Conservation (phyloP, 2,888 invertebrate species). For the Camponotus fellah region DNA sequence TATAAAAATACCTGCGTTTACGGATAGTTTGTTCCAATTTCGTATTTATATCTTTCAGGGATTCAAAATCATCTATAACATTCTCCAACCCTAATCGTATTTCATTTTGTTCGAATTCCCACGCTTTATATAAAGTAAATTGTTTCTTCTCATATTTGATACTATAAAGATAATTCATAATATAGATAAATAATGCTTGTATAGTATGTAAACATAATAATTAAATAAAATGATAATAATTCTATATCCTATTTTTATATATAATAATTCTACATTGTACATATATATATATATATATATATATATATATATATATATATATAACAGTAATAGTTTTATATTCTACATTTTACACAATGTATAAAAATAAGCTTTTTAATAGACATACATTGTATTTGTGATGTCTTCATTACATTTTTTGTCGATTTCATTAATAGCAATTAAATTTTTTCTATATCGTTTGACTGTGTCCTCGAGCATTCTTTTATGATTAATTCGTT, state of each 20-base stretch:
- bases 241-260: too few species aligned
- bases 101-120: conserved; percentile 31
- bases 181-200: not conserved
- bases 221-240: not conserved
- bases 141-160: conserved; percentile 31
- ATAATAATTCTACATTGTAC: not conserved
- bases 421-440: not conserved
- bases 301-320: too few species aligned
- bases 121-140: conserved; percentile 3
- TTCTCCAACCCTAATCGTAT: not conserved
- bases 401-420: conserved; percentile 20
- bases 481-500: conserved; percentile 9
- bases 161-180: conserved; percentile 4
- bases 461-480: not conserved
- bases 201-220: not conserved
- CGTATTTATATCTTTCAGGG: conserved; percentile 3
- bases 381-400: conserved; percentile 18
- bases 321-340: not conserved
- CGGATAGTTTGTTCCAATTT: not conserved
- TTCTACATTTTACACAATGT: not conserved
- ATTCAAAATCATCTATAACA: conserved; percentile 9
- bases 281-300: too few species aligned
- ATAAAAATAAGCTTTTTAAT: not conserved
- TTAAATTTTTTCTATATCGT: not conserved
- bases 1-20: conserved; percentile 11